A percentile compares a stretch with the other conserved stretches of the same genome.
These are phyloP conservation scores for Sebastes umbrosus DNA, from an alignment of 2,797 vertebrate genomes.

Conservation along the genomic window DNA sequence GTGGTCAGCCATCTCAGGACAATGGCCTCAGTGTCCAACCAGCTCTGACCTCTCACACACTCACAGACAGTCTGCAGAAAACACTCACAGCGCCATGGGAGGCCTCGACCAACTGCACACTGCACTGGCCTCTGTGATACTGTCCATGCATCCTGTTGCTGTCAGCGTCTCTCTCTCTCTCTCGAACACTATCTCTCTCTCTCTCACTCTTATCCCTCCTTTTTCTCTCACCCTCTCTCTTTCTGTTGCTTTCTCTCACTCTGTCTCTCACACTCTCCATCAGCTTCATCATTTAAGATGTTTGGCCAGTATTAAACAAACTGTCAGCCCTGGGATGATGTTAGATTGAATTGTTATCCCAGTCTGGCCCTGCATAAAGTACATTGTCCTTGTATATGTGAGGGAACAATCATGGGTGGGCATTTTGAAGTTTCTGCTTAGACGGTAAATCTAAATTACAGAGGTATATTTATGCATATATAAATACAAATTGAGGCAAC, in stretches of 20 bases:
- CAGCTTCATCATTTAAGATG: not conserved
- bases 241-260: conserved; percentile 44
- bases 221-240: not conserved
- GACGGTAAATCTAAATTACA: not conserved
- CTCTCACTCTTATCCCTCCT: not conserved
- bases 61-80: conserved; percentile 34
- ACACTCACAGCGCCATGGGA: conserved; percentile 49
- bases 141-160: conserved; percentile 70
- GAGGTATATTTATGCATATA: not conserved
- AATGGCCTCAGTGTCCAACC: conserved; percentile 66
- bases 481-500: not conserved
- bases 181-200: not conserved
- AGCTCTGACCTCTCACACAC: conserved; percentile 59
- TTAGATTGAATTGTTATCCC: no score
- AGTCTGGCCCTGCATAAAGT: not conserved
- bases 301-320: not conserved
- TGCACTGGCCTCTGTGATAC: conserved; percentile 48
- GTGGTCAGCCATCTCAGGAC: conserved; percentile 55
- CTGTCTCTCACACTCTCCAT: not conserved
- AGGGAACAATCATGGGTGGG: not conserved
- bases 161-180: conserved; percentile 30
- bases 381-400: not conserved
- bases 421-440: not conserved
- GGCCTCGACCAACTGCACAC: conserved; percentile 30
- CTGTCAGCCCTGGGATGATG: not conserved